phyloP scores from a whole-genome alignment of 2,888 invertebrate genomes.

The Microplitis manilae region DNA sequence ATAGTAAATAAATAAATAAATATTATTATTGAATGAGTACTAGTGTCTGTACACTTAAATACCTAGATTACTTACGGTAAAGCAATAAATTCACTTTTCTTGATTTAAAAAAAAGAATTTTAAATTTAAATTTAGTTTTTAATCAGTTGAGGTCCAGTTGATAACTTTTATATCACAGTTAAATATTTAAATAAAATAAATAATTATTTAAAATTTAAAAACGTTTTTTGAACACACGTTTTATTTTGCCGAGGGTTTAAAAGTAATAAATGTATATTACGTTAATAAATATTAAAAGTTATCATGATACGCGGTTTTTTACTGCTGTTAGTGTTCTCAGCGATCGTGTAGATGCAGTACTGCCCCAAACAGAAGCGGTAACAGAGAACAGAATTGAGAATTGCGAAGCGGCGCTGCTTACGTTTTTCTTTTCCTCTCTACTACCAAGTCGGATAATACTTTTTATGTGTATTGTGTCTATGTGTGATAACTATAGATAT shows the following conservation, averaged over 20 bases:
- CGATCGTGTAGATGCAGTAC: conserved; percentile 36
- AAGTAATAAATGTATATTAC: neutral
- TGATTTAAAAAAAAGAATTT: neutral
- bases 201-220: neutral
- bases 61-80: neutral
- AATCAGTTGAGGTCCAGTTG: neutral
- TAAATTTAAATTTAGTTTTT: neutral
- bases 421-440: conserved; percentile 13
- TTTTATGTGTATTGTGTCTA: neutral
- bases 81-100: neutral
- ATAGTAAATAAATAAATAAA: neutral
- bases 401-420: conserved; percentile 36
- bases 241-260: neutral
- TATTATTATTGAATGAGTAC: neutral
- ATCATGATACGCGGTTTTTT: neutral
- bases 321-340: neutral
- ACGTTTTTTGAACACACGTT: neutral
- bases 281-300: neutral
- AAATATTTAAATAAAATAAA: neutral
- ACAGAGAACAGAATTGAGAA: conserved; percentile 27
- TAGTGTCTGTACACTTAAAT: neutral
- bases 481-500: conserved; percentile 28
- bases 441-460: neutral
- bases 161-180: neutral
- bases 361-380: conserved; percentile 39